Evolutionary conservation across 2,888 invertebrate species (phyloP), one percentile per base, ranked within the genome.

Genomic region (Acleris sparsana): DNA sequence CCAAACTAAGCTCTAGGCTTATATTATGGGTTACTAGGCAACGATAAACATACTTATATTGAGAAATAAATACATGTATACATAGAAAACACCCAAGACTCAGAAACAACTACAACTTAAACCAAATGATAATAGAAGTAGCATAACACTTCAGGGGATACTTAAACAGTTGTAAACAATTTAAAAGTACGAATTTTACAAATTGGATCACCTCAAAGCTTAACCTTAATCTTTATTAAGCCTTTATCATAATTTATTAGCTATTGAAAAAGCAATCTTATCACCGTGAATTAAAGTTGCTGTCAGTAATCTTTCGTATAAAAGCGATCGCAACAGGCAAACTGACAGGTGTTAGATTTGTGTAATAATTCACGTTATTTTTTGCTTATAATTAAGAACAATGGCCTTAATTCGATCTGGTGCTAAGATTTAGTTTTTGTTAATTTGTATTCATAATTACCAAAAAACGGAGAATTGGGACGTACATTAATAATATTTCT

Each of bases 351-450:
- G 55, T 49, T 60, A 49, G 51, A 60, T 49, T 43, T 29, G 17
- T 53, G 49, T 65, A 44, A 65, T 60, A 65, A 61, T 18, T 63
- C 17, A 56, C 17, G 9, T 49, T 49, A 48, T 29, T 65, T 64
- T 60, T 65, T 65, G 53, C 53, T 22, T 18, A 51, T 29, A 60
- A 56, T 60, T 60, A 60, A 65, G 60, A 17, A 17, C 57, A 6
- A 22, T 33, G 51, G 20, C 60, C 65, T 65, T 65, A 65, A 60
- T 65, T 52, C 43, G 53, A 65, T 65, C 51, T 55, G 64, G 25
- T 25, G 1, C 39, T n/a, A 44, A 43, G 49, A 46, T 17, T 25
- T 56, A 16, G 44, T 63, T 63, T 63, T 63, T 63, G 51, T 52
- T 55, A 43, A 63, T 55, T 39, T 55, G 49, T 55, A 55, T 55